phyloP scores from a whole-genome alignment of 2,888 invertebrate species.

The Caenorhabditis angaria region DNA sequence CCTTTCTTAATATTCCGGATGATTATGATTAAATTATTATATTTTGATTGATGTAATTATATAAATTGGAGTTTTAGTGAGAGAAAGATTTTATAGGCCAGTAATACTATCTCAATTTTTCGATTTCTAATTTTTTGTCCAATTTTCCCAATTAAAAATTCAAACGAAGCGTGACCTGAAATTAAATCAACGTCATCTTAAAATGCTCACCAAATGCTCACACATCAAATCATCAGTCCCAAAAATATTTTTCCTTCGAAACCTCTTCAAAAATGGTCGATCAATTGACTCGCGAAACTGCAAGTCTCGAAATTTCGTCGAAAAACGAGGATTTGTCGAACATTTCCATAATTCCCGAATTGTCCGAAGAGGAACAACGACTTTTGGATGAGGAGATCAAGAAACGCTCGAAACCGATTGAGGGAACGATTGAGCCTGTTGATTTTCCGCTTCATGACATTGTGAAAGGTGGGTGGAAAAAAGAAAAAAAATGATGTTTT shows the following conservation, averaged over 20 bases:
- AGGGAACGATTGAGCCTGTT: conserved; percentile 27
- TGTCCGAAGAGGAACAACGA: conserved; percentile 38
- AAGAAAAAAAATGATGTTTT: too few relatives aligned
- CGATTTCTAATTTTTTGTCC: too few relatives aligned
- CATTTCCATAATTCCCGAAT: conserved; percentile 26
- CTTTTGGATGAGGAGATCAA: conserved; percentile 36
- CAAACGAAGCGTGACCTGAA: too few relatives aligned
- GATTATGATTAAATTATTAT: conserved; percentile 59
- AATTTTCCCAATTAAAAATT: too few relatives aligned
- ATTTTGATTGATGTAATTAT: neutral
- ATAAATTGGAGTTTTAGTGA: too few relatives aligned
- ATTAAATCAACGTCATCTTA: neutral
- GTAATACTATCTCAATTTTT: too few relatives aligned
- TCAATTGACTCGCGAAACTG: neutral
- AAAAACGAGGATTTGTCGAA: too few relatives aligned
- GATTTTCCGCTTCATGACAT: conserved; percentile 49
- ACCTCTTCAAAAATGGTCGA: neutral
- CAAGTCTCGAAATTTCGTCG: neutral
- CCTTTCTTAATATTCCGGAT: conserved; percentile 66
- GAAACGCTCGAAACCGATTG: conserved; percentile 18
- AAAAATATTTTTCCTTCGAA: neutral
- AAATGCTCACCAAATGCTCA: neutral
- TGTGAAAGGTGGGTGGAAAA: too few relatives aligned
- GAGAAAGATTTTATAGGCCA: too few relatives aligned
- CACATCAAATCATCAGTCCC: neutral